Base-by-base conservation (phyloP, 2,797 vertebrate species). In the Cirrhinus molitorella region DNA sequence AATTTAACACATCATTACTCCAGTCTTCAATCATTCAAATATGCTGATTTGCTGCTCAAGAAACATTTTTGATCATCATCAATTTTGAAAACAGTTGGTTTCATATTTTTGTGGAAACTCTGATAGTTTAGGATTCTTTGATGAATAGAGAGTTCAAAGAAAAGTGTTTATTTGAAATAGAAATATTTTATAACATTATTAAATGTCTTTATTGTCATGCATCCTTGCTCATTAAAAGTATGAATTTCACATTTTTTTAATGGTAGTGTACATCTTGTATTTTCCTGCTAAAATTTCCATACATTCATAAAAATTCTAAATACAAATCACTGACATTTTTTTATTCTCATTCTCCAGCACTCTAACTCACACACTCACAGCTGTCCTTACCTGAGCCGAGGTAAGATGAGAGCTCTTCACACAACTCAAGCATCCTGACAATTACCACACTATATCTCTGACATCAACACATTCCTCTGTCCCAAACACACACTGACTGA, bases 341-440 rank as follows among this genome's bases (percentile, higher is more conserved):
- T 2, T 5, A 31, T 72, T 2, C 19, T 19, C 11, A 55, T n/a
- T 55, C 11, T 2, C 13, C 31, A 14, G 49, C 71, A 34, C 17
- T 28, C 25, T 16, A 5, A 5, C 16, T 5, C 16, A 13, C 16
- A 21, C 28, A 40, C 61, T 3, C 11, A 28, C 61, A 51, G 5
- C 19, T 3, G 23, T 61, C 8, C 73, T 79, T 73, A 84, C 83
- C 76, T 3, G 67, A 43, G 11, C 28, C 7, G 8, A 83, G 40
- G 31, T 51, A 16, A 19, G 19, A 57, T 79, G 16, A 1, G 14
- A 55, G 19, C 34, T 79, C 66, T 23, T 63, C 76, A 45, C 57
- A 25, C 10, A 79, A 73, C 28, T 51, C 59, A 28, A 80, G 68
- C 68, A 83, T 83, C 40, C 28, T 78, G 16, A 4, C 61, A 76